phyloP scores from a whole-genome alignment of 2,888 invertebrate species.

The Tricholauxania praeusta region DNA sequence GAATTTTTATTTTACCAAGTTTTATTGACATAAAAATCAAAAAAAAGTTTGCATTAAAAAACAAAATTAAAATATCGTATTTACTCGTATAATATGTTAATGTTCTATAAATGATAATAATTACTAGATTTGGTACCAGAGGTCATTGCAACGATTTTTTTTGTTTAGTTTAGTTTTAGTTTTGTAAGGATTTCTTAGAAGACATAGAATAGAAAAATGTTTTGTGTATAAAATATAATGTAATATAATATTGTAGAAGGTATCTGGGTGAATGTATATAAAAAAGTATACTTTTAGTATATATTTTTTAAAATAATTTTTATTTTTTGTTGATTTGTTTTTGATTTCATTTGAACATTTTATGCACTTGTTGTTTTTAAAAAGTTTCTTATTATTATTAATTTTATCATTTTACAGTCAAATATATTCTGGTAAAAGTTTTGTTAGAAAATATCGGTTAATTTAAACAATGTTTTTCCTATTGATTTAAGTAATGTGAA shows the following conservation, averaged over 20 bases:
- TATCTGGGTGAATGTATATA: conserved; percentile 43
- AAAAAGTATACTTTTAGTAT: conserved; percentile 38
- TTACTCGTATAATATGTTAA: background rate
- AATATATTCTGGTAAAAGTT: too few relatives aligned
- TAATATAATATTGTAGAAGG: conserved; percentile 43
- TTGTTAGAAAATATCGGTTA: too few relatives aligned
- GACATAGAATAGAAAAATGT: conserved; percentile 48
- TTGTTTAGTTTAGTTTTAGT: conserved; percentile 16
- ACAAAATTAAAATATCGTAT: too few relatives aligned
- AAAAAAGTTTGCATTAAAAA: too few relatives aligned
- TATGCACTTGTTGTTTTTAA: conserved; percentile 4
- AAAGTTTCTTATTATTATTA: too few relatives aligned
- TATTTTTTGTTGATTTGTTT: conserved; percentile 17
- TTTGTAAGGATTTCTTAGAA: conserved; percentile 24
- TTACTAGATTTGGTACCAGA: conserved; percentile 53
- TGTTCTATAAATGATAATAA: conserved; percentile 38
- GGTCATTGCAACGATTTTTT: conserved; percentile 52
- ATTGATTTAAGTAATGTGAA: too few relatives aligned
- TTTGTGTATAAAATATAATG: conserved; percentile 43
- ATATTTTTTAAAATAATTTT: conserved; percentile 7
- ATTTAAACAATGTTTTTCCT: too few relatives aligned
- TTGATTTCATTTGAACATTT: conserved; percentile 23
- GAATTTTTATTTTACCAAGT: too few relatives aligned
- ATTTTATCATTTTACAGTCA: too few relatives aligned
- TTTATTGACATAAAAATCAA: background rate